Conservation (phyloP, 2,113 vertebrate species). For the Pangasianodon hypophthalmus region DNA sequence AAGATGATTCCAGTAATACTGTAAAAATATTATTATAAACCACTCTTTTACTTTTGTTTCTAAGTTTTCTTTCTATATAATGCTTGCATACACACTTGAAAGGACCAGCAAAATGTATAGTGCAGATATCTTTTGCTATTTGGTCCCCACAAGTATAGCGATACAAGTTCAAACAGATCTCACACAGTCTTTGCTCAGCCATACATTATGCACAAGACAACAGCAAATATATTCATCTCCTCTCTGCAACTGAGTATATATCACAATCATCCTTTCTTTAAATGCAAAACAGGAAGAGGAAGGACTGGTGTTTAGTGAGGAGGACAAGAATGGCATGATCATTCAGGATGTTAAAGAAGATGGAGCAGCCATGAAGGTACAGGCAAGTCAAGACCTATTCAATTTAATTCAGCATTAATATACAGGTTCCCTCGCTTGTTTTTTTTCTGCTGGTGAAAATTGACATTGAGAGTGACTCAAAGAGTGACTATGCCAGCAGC, state of each 20-base stretch:
- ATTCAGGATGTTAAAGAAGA: constrained; percentile 81
- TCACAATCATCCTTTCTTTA: not conserved
- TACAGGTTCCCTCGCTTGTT: not conserved
- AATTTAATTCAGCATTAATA: not conserved
- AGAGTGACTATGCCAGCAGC: not conserved
- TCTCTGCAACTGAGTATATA: not conserved
- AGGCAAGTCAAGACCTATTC: not conserved
- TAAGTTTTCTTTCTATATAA: not conserved
- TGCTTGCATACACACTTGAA: not conserved
- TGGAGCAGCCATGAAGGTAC: constrained; percentile 77
- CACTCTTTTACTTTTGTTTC: not conserved
- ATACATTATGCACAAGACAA: not conserved
- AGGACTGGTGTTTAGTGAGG: constrained; percentile 84
- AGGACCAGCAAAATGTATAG: not conserved
- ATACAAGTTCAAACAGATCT: not conserved
- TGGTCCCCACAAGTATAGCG: not conserved
- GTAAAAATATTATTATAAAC: too few species aligned
- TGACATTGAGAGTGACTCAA: too few species aligned
- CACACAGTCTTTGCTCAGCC: not conserved
- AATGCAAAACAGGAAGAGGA: constrained; percentile 78
- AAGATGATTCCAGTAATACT: not conserved
- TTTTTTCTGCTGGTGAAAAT: not conserved
- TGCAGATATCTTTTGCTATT: not conserved
- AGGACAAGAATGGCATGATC: constrained; percentile 77
- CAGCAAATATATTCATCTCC: not conserved